phyloP scores from a whole-genome alignment of 2,113 vertebrate genomes.

The Calonectris borealis region DNA sequence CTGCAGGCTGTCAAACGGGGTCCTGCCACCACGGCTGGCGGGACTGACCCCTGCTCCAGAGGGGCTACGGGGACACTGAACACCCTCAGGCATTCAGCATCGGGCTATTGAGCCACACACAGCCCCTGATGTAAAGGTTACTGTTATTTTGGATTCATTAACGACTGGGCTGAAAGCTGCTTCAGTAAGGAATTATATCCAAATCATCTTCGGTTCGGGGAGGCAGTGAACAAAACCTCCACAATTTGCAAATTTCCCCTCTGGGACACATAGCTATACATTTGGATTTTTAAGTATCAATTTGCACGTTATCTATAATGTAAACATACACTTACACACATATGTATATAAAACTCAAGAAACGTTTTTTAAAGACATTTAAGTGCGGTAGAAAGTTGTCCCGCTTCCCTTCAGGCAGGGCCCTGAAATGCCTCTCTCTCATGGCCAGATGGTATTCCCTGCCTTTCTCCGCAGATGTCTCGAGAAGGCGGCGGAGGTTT shows the following conservation, averaged over 20 bases:
- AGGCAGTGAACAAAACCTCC: neutral
- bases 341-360: neutral
- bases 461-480: neutral
- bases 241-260: neutral
- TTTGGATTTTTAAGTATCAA: neutral
- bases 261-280: neutral
- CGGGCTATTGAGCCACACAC: neutral
- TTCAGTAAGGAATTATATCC: neutral
- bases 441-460: neutral
- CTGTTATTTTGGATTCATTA: neutral
- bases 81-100: rapidly evolving
- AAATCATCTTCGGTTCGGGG: neutral
- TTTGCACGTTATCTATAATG: neutral
- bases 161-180: neutral
- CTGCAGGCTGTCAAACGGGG: neutral
- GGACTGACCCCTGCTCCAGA: neutral
- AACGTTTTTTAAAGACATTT: neutral
- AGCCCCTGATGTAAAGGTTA: neutral
- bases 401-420: neutral
- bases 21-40: neutral
- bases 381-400: neutral
- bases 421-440: neutral
- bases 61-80: neutral
- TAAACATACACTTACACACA: neutral
- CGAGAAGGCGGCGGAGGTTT: neutral